Conservation (phyloP, 2,797 vertebrate genomes). For the Melanotaenia nigrans region DNA sequence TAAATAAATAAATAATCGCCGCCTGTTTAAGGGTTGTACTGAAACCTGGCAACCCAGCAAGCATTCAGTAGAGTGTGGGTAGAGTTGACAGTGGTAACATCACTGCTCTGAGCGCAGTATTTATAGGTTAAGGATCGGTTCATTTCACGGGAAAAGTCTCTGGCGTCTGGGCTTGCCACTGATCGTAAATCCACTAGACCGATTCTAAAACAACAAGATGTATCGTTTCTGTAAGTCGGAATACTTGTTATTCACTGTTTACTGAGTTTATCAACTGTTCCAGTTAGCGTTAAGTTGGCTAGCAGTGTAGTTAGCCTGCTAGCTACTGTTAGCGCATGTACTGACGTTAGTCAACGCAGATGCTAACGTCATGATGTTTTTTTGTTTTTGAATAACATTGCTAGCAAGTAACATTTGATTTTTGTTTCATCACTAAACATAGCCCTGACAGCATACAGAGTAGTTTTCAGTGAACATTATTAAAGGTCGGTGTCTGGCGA, state of each 20-base stretch:
- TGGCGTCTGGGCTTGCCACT: background rate
- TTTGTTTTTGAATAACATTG: constrained; percentile 56
- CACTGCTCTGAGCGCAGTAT: constrained; percentile 34
- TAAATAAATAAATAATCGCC: background rate
- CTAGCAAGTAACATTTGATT: constrained; percentile 22
- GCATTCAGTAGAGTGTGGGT: constrained; percentile 37
- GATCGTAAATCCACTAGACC: constrained; percentile 1
- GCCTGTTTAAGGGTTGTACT: constrained; percentile 40
- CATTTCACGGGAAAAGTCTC: constrained; percentile 2
- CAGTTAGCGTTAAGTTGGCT: constrained; percentile 60
- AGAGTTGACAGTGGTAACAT: constrained; percentile 63
- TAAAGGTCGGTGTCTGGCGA: constrained; percentile 29
- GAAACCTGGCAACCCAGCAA: constrained; percentile 71
- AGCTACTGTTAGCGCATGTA: constrained; percentile 62
- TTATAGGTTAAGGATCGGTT: constrained; percentile 29
- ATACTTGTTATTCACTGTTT: constrained; percentile 55
- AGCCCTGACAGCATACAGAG: background rate
- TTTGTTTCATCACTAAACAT: background rate
- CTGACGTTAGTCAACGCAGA: constrained; percentile 69
- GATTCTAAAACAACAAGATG: background rate
- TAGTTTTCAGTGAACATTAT: background rate
- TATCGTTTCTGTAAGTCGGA: constrained; percentile 58
- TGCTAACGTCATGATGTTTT: constrained; percentile 63
- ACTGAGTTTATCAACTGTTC: constrained; percentile 65
- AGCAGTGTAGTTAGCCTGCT: constrained; percentile 62